Percentiles rank a stretch among this genome's conserved stretches.
phyloP scores from a whole-genome alignment of 2,888 invertebrate genomes.

The Barypeithes pellucidus region DNA sequence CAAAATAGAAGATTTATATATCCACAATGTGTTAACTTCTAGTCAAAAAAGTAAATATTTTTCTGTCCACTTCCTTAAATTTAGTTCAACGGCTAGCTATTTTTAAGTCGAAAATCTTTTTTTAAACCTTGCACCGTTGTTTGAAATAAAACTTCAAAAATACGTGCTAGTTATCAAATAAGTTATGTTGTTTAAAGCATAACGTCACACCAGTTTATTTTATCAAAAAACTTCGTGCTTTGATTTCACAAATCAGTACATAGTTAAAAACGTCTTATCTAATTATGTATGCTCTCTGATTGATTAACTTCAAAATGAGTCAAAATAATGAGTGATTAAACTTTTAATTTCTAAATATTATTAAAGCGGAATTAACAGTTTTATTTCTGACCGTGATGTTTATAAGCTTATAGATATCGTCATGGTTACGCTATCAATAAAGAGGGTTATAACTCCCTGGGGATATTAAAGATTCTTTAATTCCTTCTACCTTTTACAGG shows the following conservation, averaged over 20 bases:
- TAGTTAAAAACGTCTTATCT: slow-evolving; percentile 24
- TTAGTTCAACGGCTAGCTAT: slow-evolving; percentile 4
- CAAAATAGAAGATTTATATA: neutral
- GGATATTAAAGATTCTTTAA: too few species aligned
- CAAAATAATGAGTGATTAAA: slow-evolving; percentile 6
- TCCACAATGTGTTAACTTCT: neutral
- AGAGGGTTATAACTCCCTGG: too few species aligned
- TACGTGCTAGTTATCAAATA: slow-evolving; percentile 13
- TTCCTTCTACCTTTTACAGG: too few species aligned
- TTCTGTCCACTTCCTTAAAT: slow-evolving; percentile 16
- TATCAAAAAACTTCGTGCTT: slow-evolving; percentile 28
- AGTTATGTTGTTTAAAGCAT: slow-evolving; percentile 56
- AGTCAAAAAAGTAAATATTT: slow-evolving; percentile 8
- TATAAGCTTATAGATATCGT: neutral
- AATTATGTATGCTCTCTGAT: slow-evolving; percentile 20
- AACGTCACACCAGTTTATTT: slow-evolving; percentile 37
- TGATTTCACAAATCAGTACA: slow-evolving; percentile 38
- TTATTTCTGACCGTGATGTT: neutral
- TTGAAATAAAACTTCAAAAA: slow-evolving; percentile 25
- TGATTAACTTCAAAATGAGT: slow-evolving; percentile 20
- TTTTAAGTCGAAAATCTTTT: slow-evolving; percentile 12
- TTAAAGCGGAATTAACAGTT: neutral
- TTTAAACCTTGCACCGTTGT: slow-evolving; percentile 14
- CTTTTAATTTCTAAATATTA: slow-evolving; percentile 20
- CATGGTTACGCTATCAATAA: too few species aligned